Base-by-base conservation (phyloP, 2,888 invertebrate species). In the Peribatodes rhomboidaria region DNA sequence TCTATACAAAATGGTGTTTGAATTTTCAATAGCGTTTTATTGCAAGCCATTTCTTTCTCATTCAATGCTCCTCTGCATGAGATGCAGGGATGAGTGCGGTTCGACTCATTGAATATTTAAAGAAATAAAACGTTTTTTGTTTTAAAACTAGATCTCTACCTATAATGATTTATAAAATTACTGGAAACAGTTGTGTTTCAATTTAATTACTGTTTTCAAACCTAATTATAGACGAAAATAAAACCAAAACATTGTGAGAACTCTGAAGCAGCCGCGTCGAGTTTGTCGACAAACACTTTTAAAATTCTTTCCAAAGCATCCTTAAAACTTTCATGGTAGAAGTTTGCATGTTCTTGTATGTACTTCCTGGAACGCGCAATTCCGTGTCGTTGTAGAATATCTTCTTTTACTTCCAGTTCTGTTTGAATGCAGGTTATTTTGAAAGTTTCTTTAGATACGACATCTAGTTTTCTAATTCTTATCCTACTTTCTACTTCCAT, bases 261-360 rank as follows among this genome's bases (percentile, higher is more conserved):
- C n/a, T 27, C 27, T 2, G 6, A 27, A 27, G 27, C 27, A 27
- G n/a, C 27, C 39, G 61, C 61, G 70, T 68, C 53, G 46, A 65
- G 75, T 72, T 73, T 71, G 61, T 65, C 67, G 71, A 75, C 79
- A 80, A 78, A 77, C 77, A 77, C 74, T 76, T 72, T 52, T 44
- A 59, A 54, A 70, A 68, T 69, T 83, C 82, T 84, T 82, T 69
- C 72, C 75, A 76, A 52, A 82, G 80, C 79, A 80, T 77, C 83
- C 81, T 83, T 77, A 79, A 81, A 88, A 80, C 82, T 88, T 88
- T 85, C 86, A 87, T 83, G 82, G 79, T 74, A 69, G 81, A 85
- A 89, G 82, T 90, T 87, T 60, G 67, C 78, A 72, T 81, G 77
- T 79, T 76, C 79, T 73, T 74, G 76, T 78, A 76, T 75, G 76